Conservation (phyloP, 2,797 vertebrate genomes). For the Spea hammondii region DNA sequence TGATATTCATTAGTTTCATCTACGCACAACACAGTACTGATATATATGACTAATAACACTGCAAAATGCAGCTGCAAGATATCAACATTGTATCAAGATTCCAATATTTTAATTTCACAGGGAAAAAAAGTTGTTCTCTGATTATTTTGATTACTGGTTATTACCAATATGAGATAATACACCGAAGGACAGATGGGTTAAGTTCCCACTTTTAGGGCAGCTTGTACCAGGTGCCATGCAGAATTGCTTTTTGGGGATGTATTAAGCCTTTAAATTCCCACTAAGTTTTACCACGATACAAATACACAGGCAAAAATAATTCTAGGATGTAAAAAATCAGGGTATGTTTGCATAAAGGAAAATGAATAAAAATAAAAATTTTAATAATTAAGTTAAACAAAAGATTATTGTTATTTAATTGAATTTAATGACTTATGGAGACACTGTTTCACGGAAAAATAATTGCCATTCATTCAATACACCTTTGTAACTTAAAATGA, state of each 20-base stretch:
- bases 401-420: too few species aligned
- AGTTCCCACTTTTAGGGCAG: neutral
- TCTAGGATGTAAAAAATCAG: neutral
- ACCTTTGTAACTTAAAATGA: too few species aligned
- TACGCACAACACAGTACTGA: conserved; percentile 29
- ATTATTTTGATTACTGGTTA: too few species aligned
- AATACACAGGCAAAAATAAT: neutral
- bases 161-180: too few species aligned
- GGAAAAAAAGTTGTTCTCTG: too few species aligned
- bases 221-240: neutral
- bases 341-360: too few species aligned
- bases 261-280: neutral
- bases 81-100: neutral
- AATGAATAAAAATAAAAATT: too few species aligned
- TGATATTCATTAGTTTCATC: conserved; percentile 47
- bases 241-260: neutral
- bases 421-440: too few species aligned
- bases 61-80: conserved; percentile 19
- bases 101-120: neutral
- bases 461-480: too few species aligned
- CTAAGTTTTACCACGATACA: neutral
- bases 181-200: too few species aligned
- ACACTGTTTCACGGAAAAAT: too few species aligned
- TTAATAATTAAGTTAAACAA: too few species aligned
- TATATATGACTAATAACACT: conserved; percentile 24